Evolutionary conservation across 1,140 invertebrate species (phyloP).

Genomic region (Sitophilus oryzae): DNA sequence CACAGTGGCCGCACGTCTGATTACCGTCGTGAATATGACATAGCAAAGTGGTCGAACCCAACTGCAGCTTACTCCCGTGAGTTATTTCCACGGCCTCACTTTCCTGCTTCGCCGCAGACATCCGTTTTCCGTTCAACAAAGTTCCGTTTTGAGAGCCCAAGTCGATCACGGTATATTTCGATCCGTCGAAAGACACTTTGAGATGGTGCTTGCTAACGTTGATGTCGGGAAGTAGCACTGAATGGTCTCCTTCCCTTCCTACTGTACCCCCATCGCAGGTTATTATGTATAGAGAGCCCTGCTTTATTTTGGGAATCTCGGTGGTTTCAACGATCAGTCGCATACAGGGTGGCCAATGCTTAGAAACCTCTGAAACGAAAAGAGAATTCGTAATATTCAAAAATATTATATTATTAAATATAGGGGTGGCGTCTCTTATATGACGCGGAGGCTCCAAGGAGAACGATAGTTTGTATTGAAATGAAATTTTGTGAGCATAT

Average conservation of each 20-base stretch:
- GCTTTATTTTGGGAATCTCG: constrained; percentile 57
- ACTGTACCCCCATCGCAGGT: constrained; percentile 80
- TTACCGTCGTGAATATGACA: constrained; percentile 81
- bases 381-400: constrained; percentile 4
- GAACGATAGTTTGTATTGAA: too few species aligned
- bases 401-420: too few species aligned
- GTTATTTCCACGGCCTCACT: constrained; percentile 56
- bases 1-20: constrained; percentile 84
- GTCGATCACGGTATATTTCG: constrained; percentile 68
- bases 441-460: too few species aligned
- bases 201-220: constrained; percentile 75
- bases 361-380: constrained; percentile 57
- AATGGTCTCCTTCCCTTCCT: constrained; percentile 73
- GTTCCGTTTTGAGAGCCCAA: constrained; percentile 84
- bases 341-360: constrained; percentile 77
- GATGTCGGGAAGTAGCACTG: constrained; percentile 69
- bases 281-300: constrained; percentile 76
- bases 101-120: constrained; percentile 65
- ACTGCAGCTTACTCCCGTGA: constrained; percentile 69
- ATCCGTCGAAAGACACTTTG: constrained; percentile 56
- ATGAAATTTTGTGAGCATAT: too few species aligned
- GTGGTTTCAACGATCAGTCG: constrained; percentile 79
- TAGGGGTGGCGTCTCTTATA: too few species aligned
- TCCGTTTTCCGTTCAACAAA: constrained; percentile 67
- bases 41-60: constrained; percentile 69